Percentiles rank a stretch among this genome's conserved stretches.
Conservation (phyloP, 2,113 vertebrate genomes). For the Leptosomus discolor region DNA sequence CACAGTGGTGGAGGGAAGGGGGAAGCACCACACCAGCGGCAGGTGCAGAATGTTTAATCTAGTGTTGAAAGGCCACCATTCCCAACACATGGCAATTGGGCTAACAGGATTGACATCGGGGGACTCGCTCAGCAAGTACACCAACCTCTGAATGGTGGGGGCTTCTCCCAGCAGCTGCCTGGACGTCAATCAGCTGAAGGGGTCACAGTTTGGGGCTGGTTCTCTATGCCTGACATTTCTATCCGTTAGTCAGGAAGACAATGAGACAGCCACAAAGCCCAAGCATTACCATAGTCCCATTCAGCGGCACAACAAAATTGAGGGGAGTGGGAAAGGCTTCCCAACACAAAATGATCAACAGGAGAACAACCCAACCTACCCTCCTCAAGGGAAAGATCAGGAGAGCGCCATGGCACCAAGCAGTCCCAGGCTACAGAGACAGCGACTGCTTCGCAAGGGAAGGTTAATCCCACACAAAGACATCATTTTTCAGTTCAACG, state of each 20-base stretch:
- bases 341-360: constrained; percentile 49
- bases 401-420: not conserved
- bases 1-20: not conserved
- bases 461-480: constrained; percentile 39
- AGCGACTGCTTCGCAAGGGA: not conserved
- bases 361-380: constrained; percentile 33
- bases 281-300: constrained; percentile 50
- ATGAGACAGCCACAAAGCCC: constrained; percentile 49
- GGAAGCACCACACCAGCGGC: not conserved
- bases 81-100: constrained; percentile 29
- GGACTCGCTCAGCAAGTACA: constrained; percentile 20
- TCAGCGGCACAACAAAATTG: constrained; percentile 18
- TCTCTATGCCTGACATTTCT: constrained; percentile 60
- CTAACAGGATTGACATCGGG: constrained; percentile 54
- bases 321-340: constrained; percentile 43
- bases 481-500: not conserved
- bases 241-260: constrained; percentile 54
- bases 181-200: constrained; percentile 49
- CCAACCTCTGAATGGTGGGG: constrained; percentile 52
- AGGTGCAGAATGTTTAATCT: constrained; percentile 53
- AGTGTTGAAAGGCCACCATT: constrained; percentile 1
- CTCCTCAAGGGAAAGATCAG: not conserved
- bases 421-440: not conserved
- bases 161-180: constrained; percentile 52
- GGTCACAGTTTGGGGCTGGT: constrained; percentile 40